Base-by-base conservation (phyloP, 2,797 vertebrate species). In the Echeneis naucrates region DNA sequence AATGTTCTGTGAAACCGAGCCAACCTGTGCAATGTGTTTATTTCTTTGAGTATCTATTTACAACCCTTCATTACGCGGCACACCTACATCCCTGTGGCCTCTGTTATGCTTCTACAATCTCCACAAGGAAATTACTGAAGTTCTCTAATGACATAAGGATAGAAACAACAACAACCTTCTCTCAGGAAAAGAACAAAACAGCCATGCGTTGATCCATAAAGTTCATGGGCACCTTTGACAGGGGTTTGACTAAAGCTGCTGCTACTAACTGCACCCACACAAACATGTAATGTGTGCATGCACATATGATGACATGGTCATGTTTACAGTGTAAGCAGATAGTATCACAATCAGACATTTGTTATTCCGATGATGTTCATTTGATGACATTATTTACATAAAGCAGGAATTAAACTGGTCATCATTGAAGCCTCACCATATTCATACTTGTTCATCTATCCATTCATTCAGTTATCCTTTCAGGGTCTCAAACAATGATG, bases 11-110 rank as follows among this genome's bases (percentile, higher is more conserved):
- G n/a, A n/a, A n/a, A n/a, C n/a, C n/a, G n/a, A n/a, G n/a, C n/a
- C n/a, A n/a, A n/a, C n/a, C n/a, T n/a, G n/a, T n/a, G n/a, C n/a
- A n/a, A n/a, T n/a, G n/a, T n/a, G n/a, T n/a, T n/a, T n/a, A n/a
- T n/a, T n/a, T n/a, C n/a, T n/a, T n/a, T n/a, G n/a, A 69, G 83
- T 82, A 88, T 89, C 90, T 92, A 89, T 89, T 91, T 86, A 85
- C 69, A 68, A 84, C 30, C 56, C 84, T 85, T 86, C 68, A 71
- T 77, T 67, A 33, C 37, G 71, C 61, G 44, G 53, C n/a, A 33
- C 74, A 75, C 71, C 55, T 71, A 65, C 74, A 47, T 68, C 19
- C 19, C 61, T 26, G 68, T 44, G 35, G 79, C 66, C 75, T 33
- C 72, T 59, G 48, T 71, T 56, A 38, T 60, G 66, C 33, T 27